A percentile compares a stretch with the other conserved stretches of the same genome.
phyloP scores from a whole-genome alignment of 2,113 vertebrate species.

The Anolis carolinensis region DNA sequence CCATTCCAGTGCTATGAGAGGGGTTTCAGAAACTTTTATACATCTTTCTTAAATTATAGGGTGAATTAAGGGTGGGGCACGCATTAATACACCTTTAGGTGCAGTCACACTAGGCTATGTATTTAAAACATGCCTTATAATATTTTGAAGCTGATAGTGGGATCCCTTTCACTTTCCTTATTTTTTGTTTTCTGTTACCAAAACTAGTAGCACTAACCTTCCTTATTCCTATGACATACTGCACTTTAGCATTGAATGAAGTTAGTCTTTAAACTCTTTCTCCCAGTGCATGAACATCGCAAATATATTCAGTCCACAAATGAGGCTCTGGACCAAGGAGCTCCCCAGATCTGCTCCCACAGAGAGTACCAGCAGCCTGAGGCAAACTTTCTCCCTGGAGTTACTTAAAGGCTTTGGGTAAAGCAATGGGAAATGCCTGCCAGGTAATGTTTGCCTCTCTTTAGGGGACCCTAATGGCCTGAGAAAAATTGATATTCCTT shows the following conservation, averaged over 20 bases:
- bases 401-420: neutral
- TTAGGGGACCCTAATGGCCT: neutral
- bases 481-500: neutral
- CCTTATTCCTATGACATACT: neutral
- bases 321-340: neutral
- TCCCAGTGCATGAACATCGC: neutral
- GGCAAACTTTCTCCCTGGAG: neutral
- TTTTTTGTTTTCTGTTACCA: constrained; percentile 32
- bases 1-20: constrained; percentile 60
- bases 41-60: constrained; percentile 63
- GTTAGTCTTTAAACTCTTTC: neutral
- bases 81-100: constrained; percentile 59
- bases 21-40: constrained; percentile 64
- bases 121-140: constrained; percentile 52
- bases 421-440: neutral
- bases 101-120: constrained; percentile 40
- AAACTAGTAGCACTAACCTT: constrained; percentile 43
- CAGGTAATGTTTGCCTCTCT: neutral
- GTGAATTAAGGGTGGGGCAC: constrained; percentile 43
- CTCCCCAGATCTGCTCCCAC: neutral
- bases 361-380: neutral
- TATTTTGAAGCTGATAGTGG: constrained; percentile 28
- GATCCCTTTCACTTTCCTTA: constrained; percentile 39
- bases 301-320: neutral
- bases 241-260: neutral